A percentile compares a stretch with the other conserved stretches of the same genome.
phyloP scores from a whole-genome alignment of 1,140 invertebrate genomes.

The Drosophila melanica region DNA sequence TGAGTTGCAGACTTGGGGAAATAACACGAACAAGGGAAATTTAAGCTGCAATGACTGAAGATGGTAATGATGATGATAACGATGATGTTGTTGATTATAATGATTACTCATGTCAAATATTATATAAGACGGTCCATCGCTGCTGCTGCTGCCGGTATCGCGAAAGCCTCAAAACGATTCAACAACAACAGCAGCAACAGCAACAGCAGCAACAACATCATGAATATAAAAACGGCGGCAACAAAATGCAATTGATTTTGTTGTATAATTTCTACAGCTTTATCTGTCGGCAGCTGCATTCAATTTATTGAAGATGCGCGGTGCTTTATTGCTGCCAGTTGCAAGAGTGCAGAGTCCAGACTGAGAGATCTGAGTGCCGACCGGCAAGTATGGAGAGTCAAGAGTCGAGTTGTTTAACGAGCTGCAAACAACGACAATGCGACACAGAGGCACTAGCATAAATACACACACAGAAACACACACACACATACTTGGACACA shows the following conservation, averaged over 20 bases:
- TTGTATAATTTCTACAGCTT: conserved; percentile 75
- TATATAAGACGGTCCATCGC: conserved; percentile 61
- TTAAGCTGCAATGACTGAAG: conserved; percentile 12
- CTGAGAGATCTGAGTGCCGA: conserved; percentile 2
- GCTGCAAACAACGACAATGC: conserved; percentile 38
- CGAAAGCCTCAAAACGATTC: conserved; percentile 61
- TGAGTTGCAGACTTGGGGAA: conserved; percentile 3
- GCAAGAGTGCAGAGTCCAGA: conserved; percentile 11
- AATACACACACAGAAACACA: conserved; percentile 10
- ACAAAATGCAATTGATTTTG: conserved; percentile 75
- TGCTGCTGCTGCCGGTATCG: neutral
- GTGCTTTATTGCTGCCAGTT: conserved; percentile 59
- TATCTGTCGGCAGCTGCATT: conserved; percentile 70
- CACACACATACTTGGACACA: conserved; percentile 5
- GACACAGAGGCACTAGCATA: conserved; percentile 28
- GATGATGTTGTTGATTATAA: conserved; percentile 36
- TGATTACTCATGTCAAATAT: conserved; percentile 75
- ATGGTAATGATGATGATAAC: conserved; percentile 8
- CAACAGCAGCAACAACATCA: conserved; percentile 1
- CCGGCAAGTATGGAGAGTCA: conserved; percentile 26
- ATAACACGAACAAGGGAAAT: conserved; percentile 5
- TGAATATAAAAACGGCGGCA: conserved; percentile 12
- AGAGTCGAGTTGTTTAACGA: conserved; percentile 48
- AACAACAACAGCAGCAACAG: conserved; percentile 11
- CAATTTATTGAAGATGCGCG: conserved; percentile 74